phyloP scores from a whole-genome alignment of 2,113 vertebrate species.

The Scophthalmus maximus region DNA sequence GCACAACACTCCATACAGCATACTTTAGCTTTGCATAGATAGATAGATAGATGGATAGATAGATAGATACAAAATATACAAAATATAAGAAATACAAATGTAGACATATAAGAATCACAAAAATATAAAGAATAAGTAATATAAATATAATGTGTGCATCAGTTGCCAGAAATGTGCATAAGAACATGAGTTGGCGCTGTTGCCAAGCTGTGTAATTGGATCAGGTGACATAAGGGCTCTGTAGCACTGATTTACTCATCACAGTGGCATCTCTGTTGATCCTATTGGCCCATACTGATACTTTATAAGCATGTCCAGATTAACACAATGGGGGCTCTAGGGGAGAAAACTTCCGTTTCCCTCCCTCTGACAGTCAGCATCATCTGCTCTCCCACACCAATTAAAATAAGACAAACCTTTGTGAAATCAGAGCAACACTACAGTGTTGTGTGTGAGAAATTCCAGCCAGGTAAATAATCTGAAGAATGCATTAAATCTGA shows the following conservation, averaged over 20 bases:
- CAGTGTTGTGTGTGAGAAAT: no score
- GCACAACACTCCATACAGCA: background rate
- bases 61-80: no score
- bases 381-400: no score
- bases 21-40: background rate
- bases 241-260: conserved; percentile 10
- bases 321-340: conserved; percentile 1
- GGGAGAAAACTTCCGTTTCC: background rate
- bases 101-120: no score
- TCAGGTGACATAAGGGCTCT: background rate
- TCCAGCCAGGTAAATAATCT: no score
- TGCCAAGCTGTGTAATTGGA: background rate
- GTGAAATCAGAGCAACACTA: background rate
- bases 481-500: background rate
- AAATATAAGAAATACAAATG: no score
- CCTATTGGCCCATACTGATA: conserved; percentile 10
- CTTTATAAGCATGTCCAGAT: background rate
- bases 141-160: no score
- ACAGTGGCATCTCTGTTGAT: conserved; percentile 26
- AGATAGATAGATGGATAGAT: no score
- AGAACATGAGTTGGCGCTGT: background rate
- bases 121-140: background rate
- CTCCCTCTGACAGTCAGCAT: background rate
- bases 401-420: background rate
- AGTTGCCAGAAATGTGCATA: no score